Conservation (phyloP, 1,140 invertebrate genomes). For the silkworm (Bombyx mori) region ASM3026992v2 NC_085113.1:862001-862500, state of each 20-base stretch:
- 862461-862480: conserved; percentile 16
- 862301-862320: conserved; percentile 4
- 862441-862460: conserved; percentile 16
- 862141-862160: not conserved
- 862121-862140: not conserved
- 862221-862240: not conserved
- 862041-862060: not conserved
- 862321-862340: not conserved
- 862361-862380: conserved; percentile 11
- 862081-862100: not conserved
- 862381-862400: conserved; percentile 12
- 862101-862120: not conserved
- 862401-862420: conserved; percentile 13
- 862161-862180: not conserved
- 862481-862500: conserved; percentile 15
- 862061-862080: not conserved
- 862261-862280: not conserved
- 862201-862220: not conserved
- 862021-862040: conserved; percentile 1
- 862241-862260: not conserved
- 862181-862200: not conserved
- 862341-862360: conserved; percentile 12
- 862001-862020: not conserved
- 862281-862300: conserved; percentile 8
- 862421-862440: conserved; percentile 13